A percentile compares a stretch with the other conserved stretches of the same genome.
These are phyloP conservation scores for Hydractinia symbiolongicarpus DNA, from an alignment of 30 jellyfish, hydroid and myxozoan species.

Conservation along the genomic window DNA sequence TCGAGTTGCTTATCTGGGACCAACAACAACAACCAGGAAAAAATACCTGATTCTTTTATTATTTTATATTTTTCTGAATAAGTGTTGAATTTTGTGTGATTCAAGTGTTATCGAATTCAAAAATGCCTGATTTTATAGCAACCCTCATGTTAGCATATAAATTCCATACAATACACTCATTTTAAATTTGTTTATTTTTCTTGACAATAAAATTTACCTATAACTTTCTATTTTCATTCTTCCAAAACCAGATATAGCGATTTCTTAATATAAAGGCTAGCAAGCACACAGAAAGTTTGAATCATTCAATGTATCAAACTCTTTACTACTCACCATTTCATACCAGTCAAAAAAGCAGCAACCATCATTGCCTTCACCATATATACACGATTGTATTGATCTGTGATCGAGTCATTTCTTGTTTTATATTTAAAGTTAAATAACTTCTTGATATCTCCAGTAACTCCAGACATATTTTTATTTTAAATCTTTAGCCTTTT, in stretches of 20 bases:
- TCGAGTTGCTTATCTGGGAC: too few species aligned
- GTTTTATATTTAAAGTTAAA: constrained; percentile 30
- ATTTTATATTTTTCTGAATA: too few species aligned
- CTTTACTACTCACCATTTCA: constrained; percentile 20
- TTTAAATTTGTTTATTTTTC: background rate
- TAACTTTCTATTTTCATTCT: background rate
- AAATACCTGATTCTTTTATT: too few species aligned
- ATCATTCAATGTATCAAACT: background rate
- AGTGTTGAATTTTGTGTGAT: too few species aligned
- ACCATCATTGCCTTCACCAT: constrained; percentile 26
- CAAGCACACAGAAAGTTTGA: background rate
- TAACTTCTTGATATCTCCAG: constrained; percentile 34
- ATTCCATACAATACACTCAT: too few species aligned
- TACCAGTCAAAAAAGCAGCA: constrained; percentile 30
- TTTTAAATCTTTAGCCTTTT: too few species aligned
- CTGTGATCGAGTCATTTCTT: constrained; percentile 25
- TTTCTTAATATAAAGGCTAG: background rate
- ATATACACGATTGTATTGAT: constrained; percentile 27
- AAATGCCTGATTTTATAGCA: too few species aligned
- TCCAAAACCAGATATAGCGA: background rate
- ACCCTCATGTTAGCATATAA: too few species aligned
- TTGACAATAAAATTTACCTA: background rate
- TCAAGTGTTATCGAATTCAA: too few species aligned
- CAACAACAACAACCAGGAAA: too few species aligned
- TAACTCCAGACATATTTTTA: constrained; percentile 24